Percentiles rank a stretch among this genome's conserved stretches.
Evolutionary conservation across 2,888 invertebrate species (phyloP).

Genomic region (Apamea sordens): DNA sequence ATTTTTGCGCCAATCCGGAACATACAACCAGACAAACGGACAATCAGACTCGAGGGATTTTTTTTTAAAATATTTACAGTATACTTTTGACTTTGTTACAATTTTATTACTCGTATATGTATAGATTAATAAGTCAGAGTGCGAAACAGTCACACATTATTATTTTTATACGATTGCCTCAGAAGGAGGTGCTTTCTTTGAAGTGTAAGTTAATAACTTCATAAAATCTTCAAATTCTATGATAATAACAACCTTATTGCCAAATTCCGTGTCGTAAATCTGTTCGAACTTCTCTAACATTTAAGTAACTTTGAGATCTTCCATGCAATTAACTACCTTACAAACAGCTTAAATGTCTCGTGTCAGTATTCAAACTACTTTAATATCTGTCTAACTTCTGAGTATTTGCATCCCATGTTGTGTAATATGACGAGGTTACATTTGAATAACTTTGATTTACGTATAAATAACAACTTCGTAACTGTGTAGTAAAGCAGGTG

Average conservation of each 20-base stretch:
- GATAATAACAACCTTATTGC: not conserved
- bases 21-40: too few relatives aligned
- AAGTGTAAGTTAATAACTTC: not conserved
- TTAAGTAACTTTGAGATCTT: not conserved
- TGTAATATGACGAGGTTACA: not conserved
- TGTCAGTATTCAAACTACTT: conserved; percentile 24
- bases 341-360: conserved; percentile 19
- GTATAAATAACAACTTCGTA: not conserved
- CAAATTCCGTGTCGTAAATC: too few relatives aligned
- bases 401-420: conserved; percentile 28
- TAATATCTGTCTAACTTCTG: conserved; percentile 40
- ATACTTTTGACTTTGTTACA: too few relatives aligned
- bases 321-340: not conserved
- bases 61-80: too few relatives aligned
- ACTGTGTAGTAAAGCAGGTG: not conserved
- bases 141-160: too few relatives aligned
- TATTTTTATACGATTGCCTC: too few relatives aligned
- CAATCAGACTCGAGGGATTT: not conserved
- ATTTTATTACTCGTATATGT: too few relatives aligned
- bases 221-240: not conserved
- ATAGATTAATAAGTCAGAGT: too few relatives aligned
- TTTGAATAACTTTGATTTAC: conserved; percentile 27
- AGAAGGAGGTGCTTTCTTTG: too few relatives aligned
- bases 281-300: conserved; percentile 1
- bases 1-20: too few relatives aligned